phyloP scores from a whole-genome alignment of 1,140 invertebrate genomes.

The Lycorma delicatula region DNA sequence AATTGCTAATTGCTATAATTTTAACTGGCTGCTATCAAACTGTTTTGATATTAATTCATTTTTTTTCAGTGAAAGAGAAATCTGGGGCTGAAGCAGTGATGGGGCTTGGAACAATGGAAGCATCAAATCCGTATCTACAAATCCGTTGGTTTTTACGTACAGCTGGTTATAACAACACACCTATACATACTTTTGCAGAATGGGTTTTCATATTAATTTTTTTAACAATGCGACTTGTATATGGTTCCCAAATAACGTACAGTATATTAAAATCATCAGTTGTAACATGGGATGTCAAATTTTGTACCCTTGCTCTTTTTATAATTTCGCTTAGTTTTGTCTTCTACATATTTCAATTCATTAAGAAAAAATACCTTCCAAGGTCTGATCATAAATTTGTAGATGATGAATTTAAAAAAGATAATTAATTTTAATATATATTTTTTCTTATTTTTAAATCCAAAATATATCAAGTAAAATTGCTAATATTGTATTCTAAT shows the following conservation, averaged over 20 bases:
- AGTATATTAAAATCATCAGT: slow-evolving; percentile 2
- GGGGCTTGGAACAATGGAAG: slow-evolving; percentile 43
- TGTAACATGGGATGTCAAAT: slow-evolving; percentile 12
- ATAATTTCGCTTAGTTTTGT: slow-evolving; percentile 21
- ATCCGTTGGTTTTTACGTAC: slow-evolving; percentile 41
- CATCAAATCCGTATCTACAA: slow-evolving; percentile 50
- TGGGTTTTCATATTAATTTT: slow-evolving; percentile 15
- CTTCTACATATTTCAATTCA: slow-evolving; percentile 16
- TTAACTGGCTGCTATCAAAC: too few species aligned
- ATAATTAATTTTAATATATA: too few species aligned
- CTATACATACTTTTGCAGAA: slow-evolving; percentile 19
- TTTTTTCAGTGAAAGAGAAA: slow-evolving; percentile 35
- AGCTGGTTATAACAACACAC: slow-evolving; percentile 30
- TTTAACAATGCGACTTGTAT: slow-evolving; percentile 15
- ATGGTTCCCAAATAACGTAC: slow-evolving; percentile 17
- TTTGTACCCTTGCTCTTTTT: slow-evolving; percentile 11
- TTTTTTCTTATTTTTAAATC: too few species aligned
- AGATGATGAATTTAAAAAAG: too few species aligned
- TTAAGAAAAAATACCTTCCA: slow-evolving; percentile 5
- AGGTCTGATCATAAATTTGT: too few species aligned
- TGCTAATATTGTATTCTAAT: too few species aligned
- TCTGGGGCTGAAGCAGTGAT: slow-evolving; percentile 42
- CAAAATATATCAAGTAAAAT: too few species aligned
- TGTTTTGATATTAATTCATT: too few species aligned
- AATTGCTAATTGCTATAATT: too few species aligned